A percentile compares a stretch with the other conserved stretches of the same genome.
phyloP scores from a whole-genome alignment of 2,888 invertebrate species.

The Cantharis lateralis region DNA sequence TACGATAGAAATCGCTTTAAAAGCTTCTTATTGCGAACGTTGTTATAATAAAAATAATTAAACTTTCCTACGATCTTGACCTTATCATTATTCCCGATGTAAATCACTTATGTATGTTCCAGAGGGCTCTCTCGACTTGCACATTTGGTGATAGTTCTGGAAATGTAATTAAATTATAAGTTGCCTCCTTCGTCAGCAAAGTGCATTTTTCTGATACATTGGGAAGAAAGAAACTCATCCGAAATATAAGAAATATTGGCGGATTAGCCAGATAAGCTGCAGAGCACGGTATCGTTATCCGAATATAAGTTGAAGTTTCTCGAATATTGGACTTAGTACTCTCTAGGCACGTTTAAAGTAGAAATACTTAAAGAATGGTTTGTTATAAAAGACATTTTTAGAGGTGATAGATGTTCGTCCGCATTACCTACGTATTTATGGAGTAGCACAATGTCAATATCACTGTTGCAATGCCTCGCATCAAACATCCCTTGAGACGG shows the following conservation, averaged over 20 bases:
- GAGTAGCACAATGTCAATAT: neutral
- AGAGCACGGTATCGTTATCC: constrained; percentile 30
- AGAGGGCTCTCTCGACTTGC: neutral
- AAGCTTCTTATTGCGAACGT: neutral
- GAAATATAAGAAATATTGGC: constrained; percentile 19
- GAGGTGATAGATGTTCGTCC: neutral
- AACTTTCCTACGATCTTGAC: neutral
- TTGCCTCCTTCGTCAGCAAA: constrained; percentile 14
- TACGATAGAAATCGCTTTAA: neutral
- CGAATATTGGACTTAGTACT: constrained; percentile 29
- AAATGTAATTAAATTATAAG: neutral
- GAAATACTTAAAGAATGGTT: constrained; percentile 9
- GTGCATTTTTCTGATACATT: constrained; percentile 11
- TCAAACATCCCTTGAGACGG: too few species aligned
- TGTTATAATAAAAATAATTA: neutral
- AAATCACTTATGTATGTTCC: neutral
- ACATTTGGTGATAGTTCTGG: neutral
- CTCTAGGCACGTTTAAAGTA: constrained; percentile 24
- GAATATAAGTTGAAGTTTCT: constrained; percentile 25
- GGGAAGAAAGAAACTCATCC: constrained; percentile 12
- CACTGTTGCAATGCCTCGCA: too few species aligned
- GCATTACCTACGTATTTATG: neutral
- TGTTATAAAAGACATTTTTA: neutral
- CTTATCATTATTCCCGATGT: neutral
- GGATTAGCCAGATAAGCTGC: constrained; percentile 30